Evolutionary conservation across 1,140 invertebrate species (phyloP).

Genomic region (Diorhabda carinulata): DNA sequence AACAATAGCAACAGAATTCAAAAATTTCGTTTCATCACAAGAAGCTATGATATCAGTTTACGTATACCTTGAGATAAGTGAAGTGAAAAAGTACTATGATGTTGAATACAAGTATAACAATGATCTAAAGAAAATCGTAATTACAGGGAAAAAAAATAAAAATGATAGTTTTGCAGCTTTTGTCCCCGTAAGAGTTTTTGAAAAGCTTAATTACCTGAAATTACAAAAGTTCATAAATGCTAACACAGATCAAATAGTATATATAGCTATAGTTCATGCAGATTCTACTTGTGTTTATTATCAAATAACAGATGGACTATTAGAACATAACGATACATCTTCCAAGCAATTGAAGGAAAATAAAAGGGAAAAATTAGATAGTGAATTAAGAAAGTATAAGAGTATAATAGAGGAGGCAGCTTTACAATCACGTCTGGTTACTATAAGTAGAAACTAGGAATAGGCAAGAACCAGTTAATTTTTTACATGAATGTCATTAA

Average conservation of each 20-base stretch:
- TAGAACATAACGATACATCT: constrained; percentile 26
- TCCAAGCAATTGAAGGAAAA: constrained; percentile 31
- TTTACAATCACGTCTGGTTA: background rate
- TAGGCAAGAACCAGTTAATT: too few species aligned
- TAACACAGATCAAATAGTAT: constrained; percentile 22
- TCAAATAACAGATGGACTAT: constrained; percentile 32
- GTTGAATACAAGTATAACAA: constrained; percentile 30
- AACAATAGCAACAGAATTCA: constrained; percentile 8
- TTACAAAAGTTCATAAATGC: constrained; percentile 26
- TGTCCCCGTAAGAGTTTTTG: constrained; percentile 30
- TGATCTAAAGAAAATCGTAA: constrained; percentile 27
- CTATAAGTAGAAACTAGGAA: too few species aligned
- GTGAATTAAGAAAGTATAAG: constrained; percentile 30
- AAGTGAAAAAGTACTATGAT: constrained; percentile 40
- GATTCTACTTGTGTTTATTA: constrained; percentile 43
- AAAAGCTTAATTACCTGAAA: constrained; percentile 31
- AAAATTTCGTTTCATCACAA: background rate
- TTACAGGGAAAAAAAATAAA: constrained; percentile 33
- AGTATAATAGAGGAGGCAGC: constrained; percentile 34
- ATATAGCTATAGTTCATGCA: constrained; percentile 35
- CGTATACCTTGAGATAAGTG: constrained; percentile 40
- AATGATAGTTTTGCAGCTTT: constrained; percentile 23
- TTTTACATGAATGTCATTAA: too few species aligned
- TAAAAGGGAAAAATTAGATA: constrained; percentile 31
- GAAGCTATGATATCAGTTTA: constrained; percentile 30